These are phyloP conservation scores for Cosmia trapezina DNA, from an alignment of 2,888 invertebrate genomes.

Conservation along the genomic window DNA sequence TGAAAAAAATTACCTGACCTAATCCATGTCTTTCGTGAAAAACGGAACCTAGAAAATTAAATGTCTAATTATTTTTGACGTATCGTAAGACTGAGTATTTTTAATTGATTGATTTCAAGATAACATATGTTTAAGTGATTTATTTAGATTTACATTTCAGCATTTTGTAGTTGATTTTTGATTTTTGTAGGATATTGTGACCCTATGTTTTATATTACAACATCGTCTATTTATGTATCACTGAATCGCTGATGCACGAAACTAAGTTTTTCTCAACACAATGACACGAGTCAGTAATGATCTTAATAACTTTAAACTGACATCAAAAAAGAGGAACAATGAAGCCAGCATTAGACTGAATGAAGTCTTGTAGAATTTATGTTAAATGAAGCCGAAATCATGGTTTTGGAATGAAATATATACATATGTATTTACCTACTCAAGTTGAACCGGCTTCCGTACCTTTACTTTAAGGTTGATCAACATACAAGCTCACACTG, in stretches of 20 bases:
- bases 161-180: slow-evolving; percentile 65
- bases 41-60: slow-evolving; percentile 39
- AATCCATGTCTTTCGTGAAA: slow-evolving; percentile 54
- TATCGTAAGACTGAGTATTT: slow-evolving; percentile 73
- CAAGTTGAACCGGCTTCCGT: background rate
- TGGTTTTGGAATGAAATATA: background rate
- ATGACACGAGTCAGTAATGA: background rate
- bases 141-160: slow-evolving; percentile 60
- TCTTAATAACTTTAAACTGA: background rate
- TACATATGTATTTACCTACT: too few relatives aligned
- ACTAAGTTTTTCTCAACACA: background rate
- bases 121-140: slow-evolving; percentile 58
- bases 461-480: too few relatives aligned
- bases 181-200: slow-evolving; percentile 39
- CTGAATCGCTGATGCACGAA: background rate
- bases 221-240: slow-evolving; percentile 32
- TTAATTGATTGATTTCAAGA: slow-evolving; percentile 60
- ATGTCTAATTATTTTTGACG: slow-evolving; percentile 63
- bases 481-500: too few relatives aligned
- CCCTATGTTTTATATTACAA: slow-evolving; percentile 13
- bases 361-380: too few relatives aligned
- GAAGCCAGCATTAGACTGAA: background rate
- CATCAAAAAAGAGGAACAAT: background rate
- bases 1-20: slow-evolving; percentile 36
- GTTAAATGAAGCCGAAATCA: background rate